Base-by-base conservation (phyloP, 2,113 vertebrate genomes). In the Siphamia tubifer region DNA sequence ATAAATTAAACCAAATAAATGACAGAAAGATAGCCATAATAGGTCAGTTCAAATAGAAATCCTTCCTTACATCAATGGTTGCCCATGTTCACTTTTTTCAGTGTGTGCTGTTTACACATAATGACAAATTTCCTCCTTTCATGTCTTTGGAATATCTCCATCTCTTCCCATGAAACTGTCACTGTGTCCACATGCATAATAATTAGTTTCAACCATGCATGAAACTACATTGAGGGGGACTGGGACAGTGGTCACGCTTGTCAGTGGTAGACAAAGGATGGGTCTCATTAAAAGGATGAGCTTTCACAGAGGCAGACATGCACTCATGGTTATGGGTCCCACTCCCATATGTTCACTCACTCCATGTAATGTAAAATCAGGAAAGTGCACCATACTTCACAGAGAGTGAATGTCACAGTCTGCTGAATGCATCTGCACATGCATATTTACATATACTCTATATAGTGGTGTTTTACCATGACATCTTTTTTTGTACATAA, bases 161-260 rank as follows among this genome's bases (percentile, higher is more conserved):
- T 64, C 66, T 62, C 76, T 74, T n/a, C 48, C 39, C 43, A 34
- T 62, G 67, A 77, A 81, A 54, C 65, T 81, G 79, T 79, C 77
- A 72, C 55, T 52, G 67, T 66, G 68, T 79, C 74, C 74, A 82
- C 74, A 80, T 72, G 81, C 78, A 87, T 72, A 73, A 83, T 87
- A 73, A 88, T 86, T 75, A 84, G 79, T 49, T 87, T 51, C 86
- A 88, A 43, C 86, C 81, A 88, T 78, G 86, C 86, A 78, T 88
- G 81, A 85, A 86, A 85, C 88, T 74, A 83, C 84, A 83, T 43
- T 65, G 74, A 79, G 71, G 77, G 61, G 77, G 74, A 74, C 47
- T 77, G 74, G 81, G 79, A 83, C 81, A 56, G 69, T 62, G 27
- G 83, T 82, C 78, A 84, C 83, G 76, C 78, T 81, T 81, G 82